Evolutionary conservation across 1,140 invertebrate genomes (phyloP), one percentile per base, ranked within the genome.

Genomic region (Papilio aristodemus): DNA sequence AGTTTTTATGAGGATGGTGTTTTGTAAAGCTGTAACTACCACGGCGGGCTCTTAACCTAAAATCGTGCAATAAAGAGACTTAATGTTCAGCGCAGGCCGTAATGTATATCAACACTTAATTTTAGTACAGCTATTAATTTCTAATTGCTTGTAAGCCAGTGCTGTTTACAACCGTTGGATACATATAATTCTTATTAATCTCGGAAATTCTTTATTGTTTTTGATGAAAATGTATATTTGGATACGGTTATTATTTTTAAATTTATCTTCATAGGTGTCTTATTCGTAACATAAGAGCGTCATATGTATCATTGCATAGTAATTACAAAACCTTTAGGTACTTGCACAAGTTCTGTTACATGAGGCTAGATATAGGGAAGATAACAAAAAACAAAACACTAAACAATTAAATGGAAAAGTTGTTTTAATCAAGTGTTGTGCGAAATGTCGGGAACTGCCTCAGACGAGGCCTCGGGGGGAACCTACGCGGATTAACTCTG

Each of bases 401-500:
- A 50, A 50, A 19, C 11, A 25, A 22, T 32, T 32, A 22, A 13
- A 17, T 10, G 4, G 22, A 46, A 22, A 54, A 22, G 46, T 54
- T 22, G 14, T 19, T 14, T 54, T 54, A 54, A 54, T 54, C 22
- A 22, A 54, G 46, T 3, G 27, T 32, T 32, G 19, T 54, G 8
- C 14, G 46, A 25, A 54, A 22, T 54, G 19, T 54, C 22, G 17
- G 22, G 46, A 11, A 19, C 19, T 13, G 19, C 8, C 22, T 54
- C 19, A 54, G 17, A 13, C 3, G 46, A 10, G 10, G 17, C 14
- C 43, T 22, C 19, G 46, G 11, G 19, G 46, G 46, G 22, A 54
- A 54, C 46, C 22, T 54, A 19, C 17, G 9, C 46, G 9, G 46
- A 54, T 54, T 54, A 54, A 54, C 19, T 54, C 22, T 54, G n/a